A percentile compares a stretch with the other conserved stretches of the same genome.
Evolutionary conservation across 2,113 vertebrate species (phyloP).

Genomic region (Tapirus terrestris): DNA sequence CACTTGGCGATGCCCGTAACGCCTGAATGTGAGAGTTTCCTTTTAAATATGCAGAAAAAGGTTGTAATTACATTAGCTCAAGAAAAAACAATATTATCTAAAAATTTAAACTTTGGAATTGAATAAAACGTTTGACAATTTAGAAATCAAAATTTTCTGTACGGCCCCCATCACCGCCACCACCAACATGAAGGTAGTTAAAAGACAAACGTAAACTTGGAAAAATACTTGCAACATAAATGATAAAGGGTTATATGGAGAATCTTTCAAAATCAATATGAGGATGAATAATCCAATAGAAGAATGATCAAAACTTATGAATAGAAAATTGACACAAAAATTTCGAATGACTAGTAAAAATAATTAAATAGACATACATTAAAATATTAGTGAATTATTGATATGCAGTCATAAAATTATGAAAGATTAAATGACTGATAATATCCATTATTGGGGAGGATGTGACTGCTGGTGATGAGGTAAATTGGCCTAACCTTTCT

Average conservation of each 20-base stretch:
- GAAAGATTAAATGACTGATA: not conserved
- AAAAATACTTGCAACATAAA: not conserved
- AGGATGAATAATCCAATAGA: not conserved
- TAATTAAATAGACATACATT: not conserved
- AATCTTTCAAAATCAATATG: not conserved
- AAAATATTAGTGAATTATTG: not conserved
- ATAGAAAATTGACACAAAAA: not conserved
- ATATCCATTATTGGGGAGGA: not conserved
- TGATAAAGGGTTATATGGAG: not conserved
- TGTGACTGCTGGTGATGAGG: not conserved
- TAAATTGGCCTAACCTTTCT: not conserved
- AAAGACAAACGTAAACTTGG: not conserved
- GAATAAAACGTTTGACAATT: not conserved
- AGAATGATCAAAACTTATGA: not conserved
- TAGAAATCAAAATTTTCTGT: not conserved
- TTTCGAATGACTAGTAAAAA: not conserved
- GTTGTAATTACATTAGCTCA: not conserved
- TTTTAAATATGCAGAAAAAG: not conserved
- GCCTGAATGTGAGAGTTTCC: not conserved
- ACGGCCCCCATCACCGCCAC: not conserved
- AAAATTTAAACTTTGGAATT: not conserved
- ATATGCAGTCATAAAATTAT: not conserved
- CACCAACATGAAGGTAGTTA: not conserved
- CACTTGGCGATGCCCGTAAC: rapidly evolving
- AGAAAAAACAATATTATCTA: not conserved